phyloP scores from a whole-genome alignment of 2,888 invertebrate species.

The Oxycera nigricornis region DNA sequence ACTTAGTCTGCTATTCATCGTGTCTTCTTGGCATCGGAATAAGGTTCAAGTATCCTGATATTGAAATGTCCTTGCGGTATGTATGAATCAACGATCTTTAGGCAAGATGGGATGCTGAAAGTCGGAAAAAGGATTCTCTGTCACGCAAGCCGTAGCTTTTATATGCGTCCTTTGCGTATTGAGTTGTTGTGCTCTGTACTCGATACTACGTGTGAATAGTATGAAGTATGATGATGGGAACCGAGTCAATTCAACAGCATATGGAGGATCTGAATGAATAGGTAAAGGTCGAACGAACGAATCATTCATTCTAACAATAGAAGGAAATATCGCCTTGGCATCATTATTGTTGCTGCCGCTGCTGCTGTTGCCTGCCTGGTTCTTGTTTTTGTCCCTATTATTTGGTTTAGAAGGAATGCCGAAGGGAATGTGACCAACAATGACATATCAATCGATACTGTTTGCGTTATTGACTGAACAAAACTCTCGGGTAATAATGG shows the following conservation, averaged over 20 bases:
- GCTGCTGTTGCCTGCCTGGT: background rate
- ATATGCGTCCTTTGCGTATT: background rate
- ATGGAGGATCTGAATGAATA: background rate
- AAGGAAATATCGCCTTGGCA: background rate
- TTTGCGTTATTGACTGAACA: too few species aligned
- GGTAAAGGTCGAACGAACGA: background rate
- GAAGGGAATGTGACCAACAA: background rate
- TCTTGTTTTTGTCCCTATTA: background rate
- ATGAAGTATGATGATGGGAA: background rate
- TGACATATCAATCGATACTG: background rate
- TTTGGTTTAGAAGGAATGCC: background rate
- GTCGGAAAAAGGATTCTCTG: background rate
- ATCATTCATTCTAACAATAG: background rate
- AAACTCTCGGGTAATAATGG: too few species aligned
- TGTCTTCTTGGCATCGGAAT: background rate
- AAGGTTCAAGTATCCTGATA: slow-evolving; percentile 17
- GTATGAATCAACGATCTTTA: background rate
- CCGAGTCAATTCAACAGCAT: background rate
- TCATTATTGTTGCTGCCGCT: background rate
- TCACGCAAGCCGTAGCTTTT: background rate
- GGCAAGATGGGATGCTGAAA: background rate
- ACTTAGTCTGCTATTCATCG: background rate
- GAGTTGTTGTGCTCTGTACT: background rate
- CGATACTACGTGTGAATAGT: background rate
- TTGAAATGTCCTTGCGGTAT: slow-evolving; percentile 12